phyloP scores from a whole-genome alignment of 2,113 vertebrate species.

The Vombatus ursinus region DNA sequence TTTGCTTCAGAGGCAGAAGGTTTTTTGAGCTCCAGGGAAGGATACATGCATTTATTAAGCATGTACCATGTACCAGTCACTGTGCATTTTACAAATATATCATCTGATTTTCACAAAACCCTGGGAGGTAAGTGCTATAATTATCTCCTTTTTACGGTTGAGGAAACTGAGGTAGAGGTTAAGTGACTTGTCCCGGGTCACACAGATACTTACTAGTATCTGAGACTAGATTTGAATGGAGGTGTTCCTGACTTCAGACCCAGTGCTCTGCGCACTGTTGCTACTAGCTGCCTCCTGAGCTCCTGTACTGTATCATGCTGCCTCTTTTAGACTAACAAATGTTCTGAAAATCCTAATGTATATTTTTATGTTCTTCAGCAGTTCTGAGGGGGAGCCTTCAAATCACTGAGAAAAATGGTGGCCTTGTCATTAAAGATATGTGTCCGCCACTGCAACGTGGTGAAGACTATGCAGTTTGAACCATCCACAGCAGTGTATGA shows the following conservation, averaged over 20 bases:
- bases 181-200: neutral
- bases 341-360: neutral
- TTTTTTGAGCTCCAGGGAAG: neutral
- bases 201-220: neutral
- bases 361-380: conserved; percentile 72
- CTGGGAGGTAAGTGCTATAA: neutral
- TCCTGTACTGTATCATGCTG: neutral
- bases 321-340: neutral
- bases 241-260: neutral
- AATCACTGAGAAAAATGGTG: conserved; percentile 89
- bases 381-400: conserved; percentile 64
- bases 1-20: neutral
- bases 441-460: conserved; percentile 98
- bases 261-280: neutral
- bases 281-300: neutral
- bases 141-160: neutral
- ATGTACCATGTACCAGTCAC: too few species aligned
- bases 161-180: neutral
- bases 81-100: neutral
- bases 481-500: conserved; percentile 97
- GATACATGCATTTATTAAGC: neutral
- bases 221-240: neutral
- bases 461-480: conserved; percentile 99
- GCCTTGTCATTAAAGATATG: conserved; percentile 98
- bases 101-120: neutral